Evolutionary conservation across 1,140 invertebrate species (phyloP).

Genomic region (Dreissena polymorpha): DNA sequence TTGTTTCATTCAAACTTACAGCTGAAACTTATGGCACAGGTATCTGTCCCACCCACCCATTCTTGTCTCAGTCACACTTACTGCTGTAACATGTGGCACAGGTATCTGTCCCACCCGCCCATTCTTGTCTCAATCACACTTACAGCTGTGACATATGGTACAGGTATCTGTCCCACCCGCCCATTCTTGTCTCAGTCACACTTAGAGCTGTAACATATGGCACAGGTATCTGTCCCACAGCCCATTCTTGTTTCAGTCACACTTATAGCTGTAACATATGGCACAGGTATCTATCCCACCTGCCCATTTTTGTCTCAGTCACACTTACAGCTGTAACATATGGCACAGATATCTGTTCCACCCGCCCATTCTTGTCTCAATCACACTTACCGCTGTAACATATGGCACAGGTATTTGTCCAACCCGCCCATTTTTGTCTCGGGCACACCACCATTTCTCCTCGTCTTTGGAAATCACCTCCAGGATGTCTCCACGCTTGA

Average conservation of each 20-base stretch:
- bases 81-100: constrained; percentile 91
- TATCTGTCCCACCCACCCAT: constrained; percentile 91
- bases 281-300: constrained; percentile 94
- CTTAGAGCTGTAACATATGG: constrained; percentile 90
- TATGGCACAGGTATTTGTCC: constrained; percentile 98
- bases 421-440: constrained; percentile 90
- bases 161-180: constrained; percentile 95
- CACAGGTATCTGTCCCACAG: constrained; percentile 95
- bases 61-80: constrained; percentile 86
- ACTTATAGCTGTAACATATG: constrained; percentile 90
- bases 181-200: constrained; percentile 94
- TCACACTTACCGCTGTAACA: constrained; percentile 82
- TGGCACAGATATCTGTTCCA: constrained; percentile 96
- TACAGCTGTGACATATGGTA: constrained; percentile 90
- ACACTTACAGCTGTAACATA: constrained; percentile 85
- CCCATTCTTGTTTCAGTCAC: constrained; percentile 92
- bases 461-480: constrained; percentile 97
- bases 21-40: constrained; percentile 94
- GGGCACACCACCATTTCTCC: constrained; percentile 98
- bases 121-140: not conserved
- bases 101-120: constrained; percentile 93
- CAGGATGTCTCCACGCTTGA: constrained; percentile 95
- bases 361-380: constrained; percentile 89
- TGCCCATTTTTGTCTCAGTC: constrained; percentile 91
- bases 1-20: constrained; percentile 92